These are phyloP conservation scores for Nestor notabilis DNA, from an alignment of 2,113 vertebrate species.

Conservation along the genomic window DNA sequence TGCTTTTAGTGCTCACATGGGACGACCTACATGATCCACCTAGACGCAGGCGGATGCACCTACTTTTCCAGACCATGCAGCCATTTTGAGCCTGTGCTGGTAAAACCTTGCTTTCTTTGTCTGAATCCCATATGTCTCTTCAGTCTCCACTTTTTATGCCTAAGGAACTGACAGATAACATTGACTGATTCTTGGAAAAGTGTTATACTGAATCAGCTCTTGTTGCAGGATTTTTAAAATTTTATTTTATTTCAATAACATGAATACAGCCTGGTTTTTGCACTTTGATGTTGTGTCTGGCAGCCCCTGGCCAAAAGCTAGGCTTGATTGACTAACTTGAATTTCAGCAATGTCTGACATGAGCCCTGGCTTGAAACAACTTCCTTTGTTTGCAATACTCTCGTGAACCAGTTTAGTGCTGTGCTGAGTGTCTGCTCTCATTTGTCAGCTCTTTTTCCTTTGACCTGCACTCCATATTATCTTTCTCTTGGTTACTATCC, in stretches of 20 bases:
- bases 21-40: neutral
- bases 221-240: neutral
- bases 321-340: neutral
- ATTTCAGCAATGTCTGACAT: neutral
- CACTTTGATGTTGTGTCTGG: neutral
- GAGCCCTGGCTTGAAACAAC: neutral
- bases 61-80: neutral
- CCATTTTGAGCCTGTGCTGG: neutral
- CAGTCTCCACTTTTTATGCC: neutral
- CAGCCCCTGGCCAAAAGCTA: neutral
- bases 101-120: neutral
- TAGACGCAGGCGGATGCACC: neutral
- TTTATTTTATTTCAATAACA: neutral
- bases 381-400: neutral
- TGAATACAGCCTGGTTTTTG: neutral
- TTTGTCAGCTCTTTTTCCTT: neutral
- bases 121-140: neutral
- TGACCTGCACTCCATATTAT: neutral
- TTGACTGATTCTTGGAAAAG: neutral
- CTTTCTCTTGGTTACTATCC: neutral
- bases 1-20: neutral
- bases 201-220: neutral
- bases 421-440: neutral
- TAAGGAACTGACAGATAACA: neutral
- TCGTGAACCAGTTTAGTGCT: neutral